Base-by-base conservation (phyloP, 2,888 invertebrate species). In the Conchocele bisecta region DNA sequence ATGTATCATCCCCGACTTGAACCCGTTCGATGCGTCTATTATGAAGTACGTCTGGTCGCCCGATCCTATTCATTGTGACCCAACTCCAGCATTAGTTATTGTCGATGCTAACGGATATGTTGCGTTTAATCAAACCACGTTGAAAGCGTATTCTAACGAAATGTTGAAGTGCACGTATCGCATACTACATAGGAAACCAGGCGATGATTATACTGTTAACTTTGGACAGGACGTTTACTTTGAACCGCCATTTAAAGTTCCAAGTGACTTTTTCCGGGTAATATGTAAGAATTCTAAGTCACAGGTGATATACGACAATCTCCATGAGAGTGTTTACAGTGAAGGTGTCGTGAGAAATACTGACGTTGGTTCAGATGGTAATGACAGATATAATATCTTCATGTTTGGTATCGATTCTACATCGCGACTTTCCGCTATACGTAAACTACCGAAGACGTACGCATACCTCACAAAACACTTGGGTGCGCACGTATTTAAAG, bases 401-500 rank as follows among this genome's bases (percentile, higher is more conserved):
- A 65, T 83, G 51, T 76, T 83, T 59, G 83, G 83, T 9, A 46
- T 83, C 9, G 83, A 83, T 57, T 81, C 83, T 4, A 64, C 79
- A 0, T 83, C 83, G 0, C 65, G 83, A 51, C 56, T 80, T n/a
- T 72, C 76, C 20, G 81, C 79, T 15, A 75, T 81, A 54, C 53
- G 85, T 50, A 79, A 79, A 51, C 64, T 85, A 28, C 82, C 79
- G 15, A 81, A 81, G 61, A 83, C 85, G 0, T 63, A 74, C 29
- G 50, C 66, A n/a, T 84, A 83, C 50, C n/a, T 85, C 6, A 65
- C 74, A 7, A 58, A 80, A 26, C 56, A 64, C 24, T 50, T 84
- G 1, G 54, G 64, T 3, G 82, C 79, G 9, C 56, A 71, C 54
- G 70, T 80, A 9, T 68, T 84, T 39, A 69, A 80, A 64, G 84